Evolutionary conservation across 2,113 vertebrate genomes (phyloP).

Genomic region (Athene cunicularia): DNA sequence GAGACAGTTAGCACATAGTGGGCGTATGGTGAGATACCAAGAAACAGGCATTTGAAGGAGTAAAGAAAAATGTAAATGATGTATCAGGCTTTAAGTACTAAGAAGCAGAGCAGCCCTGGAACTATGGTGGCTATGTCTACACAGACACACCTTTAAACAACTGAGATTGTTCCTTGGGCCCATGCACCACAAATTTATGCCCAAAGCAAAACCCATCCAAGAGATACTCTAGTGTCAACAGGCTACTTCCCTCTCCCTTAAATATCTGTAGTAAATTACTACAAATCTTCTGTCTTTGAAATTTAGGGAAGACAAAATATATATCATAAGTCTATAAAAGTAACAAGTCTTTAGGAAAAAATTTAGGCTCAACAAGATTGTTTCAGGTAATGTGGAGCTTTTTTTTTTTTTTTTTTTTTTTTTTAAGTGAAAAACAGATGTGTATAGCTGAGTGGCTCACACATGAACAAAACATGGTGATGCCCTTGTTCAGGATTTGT

Average conservation of each 20-base stretch:
- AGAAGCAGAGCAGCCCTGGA: not conserved
- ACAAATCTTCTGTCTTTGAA: not conserved
- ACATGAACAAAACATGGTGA: not conserved
- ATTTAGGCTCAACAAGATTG: not conserved
- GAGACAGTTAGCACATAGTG: constrained; percentile 70
- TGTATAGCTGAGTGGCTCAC: not conserved
- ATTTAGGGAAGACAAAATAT: not conserved
- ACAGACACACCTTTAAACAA: constrained; percentile 5
- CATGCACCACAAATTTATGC: not conserved
- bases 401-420: not conserved
- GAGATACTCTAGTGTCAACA: not conserved
- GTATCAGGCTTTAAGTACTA: constrained; percentile 13
- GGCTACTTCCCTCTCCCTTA: not conserved
- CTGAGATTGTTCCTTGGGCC: not conserved
- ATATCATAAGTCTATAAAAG: not conserved
- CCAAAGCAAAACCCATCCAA: not conserved
- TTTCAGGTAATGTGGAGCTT: not conserved
- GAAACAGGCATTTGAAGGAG: constrained; percentile 55
- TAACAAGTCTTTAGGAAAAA: not conserved
- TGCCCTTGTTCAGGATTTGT: not conserved
- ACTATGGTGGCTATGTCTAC: constrained; percentile 32
- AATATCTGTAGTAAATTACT: not conserved
- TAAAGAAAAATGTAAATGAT: constrained; percentile 63
- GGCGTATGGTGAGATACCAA: constrained; percentile 58
- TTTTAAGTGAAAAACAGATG: not conserved